Conservation (phyloP, 2,797 vertebrate genomes). For the Macroramphosus scolopax region DNA sequence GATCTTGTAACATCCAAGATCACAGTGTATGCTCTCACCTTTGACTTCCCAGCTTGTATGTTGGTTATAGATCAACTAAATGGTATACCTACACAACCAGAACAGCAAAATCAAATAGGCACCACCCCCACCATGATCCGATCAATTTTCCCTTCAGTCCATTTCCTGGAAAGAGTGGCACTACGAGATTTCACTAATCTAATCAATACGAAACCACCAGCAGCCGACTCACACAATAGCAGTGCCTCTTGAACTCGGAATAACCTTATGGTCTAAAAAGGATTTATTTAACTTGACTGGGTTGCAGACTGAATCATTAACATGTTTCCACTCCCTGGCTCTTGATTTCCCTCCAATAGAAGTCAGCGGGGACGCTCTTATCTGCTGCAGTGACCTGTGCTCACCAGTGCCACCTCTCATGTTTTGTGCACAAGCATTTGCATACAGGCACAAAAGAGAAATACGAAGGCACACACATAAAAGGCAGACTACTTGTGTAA, state of each 20-base stretch:
- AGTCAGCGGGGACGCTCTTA: slow-evolving; percentile 13
- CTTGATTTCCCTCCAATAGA: slow-evolving; percentile 29
- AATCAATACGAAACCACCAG: slow-evolving; percentile 46
- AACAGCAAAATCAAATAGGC: slow-evolving; percentile 31
- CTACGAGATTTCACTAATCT: slow-evolving; percentile 38
- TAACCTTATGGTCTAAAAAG: slow-evolving; percentile 9
- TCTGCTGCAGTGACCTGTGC: slow-evolving; percentile 5
- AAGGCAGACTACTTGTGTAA: slow-evolving; percentile 1
- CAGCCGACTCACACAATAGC: slow-evolving; percentile 16
- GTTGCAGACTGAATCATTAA: slow-evolving; percentile 22
- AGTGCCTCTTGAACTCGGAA: slow-evolving; percentile 27
- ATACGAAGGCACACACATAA: not conserved
- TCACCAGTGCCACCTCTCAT: slow-evolving; percentile 5
- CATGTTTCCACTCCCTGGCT: slow-evolving; percentile 21
- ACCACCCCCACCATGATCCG: not conserved
- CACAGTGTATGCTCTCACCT: not conserved
- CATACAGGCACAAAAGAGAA: slow-evolving; percentile 6
- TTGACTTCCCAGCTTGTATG: not conserved
- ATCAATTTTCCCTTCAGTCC: slow-evolving; percentile 44
- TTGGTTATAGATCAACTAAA: slow-evolving; percentile 18
- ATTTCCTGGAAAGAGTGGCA: slow-evolving; percentile 42
- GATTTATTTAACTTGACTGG: slow-evolving; percentile 37
- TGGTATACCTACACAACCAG: slow-evolving; percentile 12
- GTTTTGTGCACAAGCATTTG: slow-evolving; percentile 3
- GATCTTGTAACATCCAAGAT: not conserved